Conservation (phyloP, 2,888 invertebrate genomes). For the Mycalesis mineus region DNA sequence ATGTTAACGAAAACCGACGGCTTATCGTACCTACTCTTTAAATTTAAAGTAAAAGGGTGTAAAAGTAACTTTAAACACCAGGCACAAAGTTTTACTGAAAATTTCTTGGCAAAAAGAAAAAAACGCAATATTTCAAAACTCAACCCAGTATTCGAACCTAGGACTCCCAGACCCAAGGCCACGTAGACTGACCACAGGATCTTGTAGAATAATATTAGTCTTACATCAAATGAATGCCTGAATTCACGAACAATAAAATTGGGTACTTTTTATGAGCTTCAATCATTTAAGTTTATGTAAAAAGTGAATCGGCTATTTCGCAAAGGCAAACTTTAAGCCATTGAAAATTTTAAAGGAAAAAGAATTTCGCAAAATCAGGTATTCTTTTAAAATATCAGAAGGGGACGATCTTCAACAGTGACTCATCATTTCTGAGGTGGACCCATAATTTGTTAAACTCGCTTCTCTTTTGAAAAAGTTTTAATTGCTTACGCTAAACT, state of each 20-base stretch:
- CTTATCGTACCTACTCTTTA: no score
- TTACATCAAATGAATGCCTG: not conserved
- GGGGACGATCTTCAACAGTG: conserved; percentile 22
- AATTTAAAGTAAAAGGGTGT: no score
- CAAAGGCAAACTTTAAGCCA: conserved; percentile 24
- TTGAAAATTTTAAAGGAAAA: conserved; percentile 28
- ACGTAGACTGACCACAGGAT: not conserved
- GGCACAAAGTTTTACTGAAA: no score
- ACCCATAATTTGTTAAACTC: conserved; percentile 33
- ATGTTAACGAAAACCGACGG: no score
- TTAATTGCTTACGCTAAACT: conserved; percentile 40
- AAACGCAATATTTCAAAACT: no score
- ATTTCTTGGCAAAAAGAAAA: no score
- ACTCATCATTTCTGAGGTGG: conserved; percentile 30
- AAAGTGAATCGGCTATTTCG: conserved; percentile 26
- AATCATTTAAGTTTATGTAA: conserved; percentile 26
- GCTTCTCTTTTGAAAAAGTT: conserved; percentile 36
- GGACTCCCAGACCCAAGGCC: no score
- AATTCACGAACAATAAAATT: conserved; percentile 11
- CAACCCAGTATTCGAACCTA: no score
- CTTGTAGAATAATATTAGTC: not conserved
- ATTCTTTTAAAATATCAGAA: conserved; percentile 28
- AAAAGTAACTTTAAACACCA: no score
- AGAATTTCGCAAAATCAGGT: conserved; percentile 32
- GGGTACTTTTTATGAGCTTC: conserved; percentile 22